Conservation (phyloP, 1,140 invertebrate species). For the Drosophila busckii region DNA sequence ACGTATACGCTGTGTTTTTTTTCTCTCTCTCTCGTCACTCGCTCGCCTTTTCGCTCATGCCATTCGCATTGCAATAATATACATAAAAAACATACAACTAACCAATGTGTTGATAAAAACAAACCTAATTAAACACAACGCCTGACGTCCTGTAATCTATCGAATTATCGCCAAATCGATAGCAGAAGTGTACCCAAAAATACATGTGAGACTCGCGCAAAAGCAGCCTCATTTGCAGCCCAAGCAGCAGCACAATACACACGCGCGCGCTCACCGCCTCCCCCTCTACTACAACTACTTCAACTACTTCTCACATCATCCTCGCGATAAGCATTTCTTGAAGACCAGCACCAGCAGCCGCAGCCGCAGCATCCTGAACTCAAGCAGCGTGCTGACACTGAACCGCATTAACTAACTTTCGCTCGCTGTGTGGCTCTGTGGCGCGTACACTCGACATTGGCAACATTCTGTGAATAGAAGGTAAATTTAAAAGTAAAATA, state of each 20-base stretch:
- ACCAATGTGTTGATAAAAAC: too few relatives aligned
- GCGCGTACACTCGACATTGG: constrained; percentile 21
- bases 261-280: neutral
- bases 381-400: too few relatives aligned
- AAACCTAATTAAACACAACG: too few relatives aligned
- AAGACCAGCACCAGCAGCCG: constrained; percentile 22
- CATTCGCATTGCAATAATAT: constrained; percentile 5
- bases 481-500: constrained; percentile 11
- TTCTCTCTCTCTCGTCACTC: constrained; percentile 10
- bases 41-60: neutral
- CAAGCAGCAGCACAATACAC: constrained; percentile 24
- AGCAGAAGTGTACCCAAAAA: constrained; percentile 19
- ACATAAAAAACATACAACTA: constrained; percentile 9
- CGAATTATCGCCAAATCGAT: constrained; percentile 17
- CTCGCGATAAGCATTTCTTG: constrained; percentile 23
- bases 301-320: constrained; percentile 19
- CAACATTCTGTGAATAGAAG: constrained; percentile 52
- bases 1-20: constrained; percentile 56
- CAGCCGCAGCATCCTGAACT: constrained; percentile 31
- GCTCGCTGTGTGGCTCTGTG: constrained; percentile 6
- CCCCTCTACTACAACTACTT: neutral
- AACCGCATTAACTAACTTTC: too few relatives aligned
- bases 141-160: too few relatives aligned
- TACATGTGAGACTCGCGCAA: constrained; percentile 25
- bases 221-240: constrained; percentile 24